Conservation (phyloP, 2,888 invertebrate species). For the Ellobium chinense region DNA sequence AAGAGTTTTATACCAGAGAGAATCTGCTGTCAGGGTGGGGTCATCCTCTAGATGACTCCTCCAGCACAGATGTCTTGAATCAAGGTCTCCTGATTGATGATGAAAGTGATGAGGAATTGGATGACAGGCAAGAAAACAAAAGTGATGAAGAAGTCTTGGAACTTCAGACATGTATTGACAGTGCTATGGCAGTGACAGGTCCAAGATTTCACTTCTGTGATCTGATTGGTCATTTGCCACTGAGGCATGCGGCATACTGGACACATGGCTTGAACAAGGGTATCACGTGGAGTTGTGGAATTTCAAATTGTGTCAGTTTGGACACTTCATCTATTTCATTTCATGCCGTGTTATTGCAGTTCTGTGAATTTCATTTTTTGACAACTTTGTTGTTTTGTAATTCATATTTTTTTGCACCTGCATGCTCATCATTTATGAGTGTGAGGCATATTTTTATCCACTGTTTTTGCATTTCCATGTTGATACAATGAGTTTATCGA, state of each 20-base stretch:
- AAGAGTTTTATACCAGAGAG: neutral
- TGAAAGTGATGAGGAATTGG: conserved; percentile 13
- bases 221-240: conserved; percentile 8
- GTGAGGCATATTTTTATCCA: no score
- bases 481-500: neutral
- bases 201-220: neutral
- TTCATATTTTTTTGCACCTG: neutral
- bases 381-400: neutral
- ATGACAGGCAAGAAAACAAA: neutral
- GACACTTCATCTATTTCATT: no score
- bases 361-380: neutral
- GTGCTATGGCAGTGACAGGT: no score
- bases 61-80: neutral
- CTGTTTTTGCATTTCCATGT: no score
- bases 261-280: neutral
- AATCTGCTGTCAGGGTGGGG: neutral
- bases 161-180: no score
- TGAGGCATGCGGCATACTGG: neutral
- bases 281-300: neutral
- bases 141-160: neutral
- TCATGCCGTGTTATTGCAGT: no score
- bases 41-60: neutral
- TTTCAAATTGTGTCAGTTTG: neutral
- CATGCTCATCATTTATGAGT: neutral
- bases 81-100: conserved; percentile 2